A percentile compares a stretch with the other conserved stretches of the same genome.
phyloP scores from a whole-genome alignment of 2,797 vertebrate species.

The Coracias cyanogaster region DNA sequence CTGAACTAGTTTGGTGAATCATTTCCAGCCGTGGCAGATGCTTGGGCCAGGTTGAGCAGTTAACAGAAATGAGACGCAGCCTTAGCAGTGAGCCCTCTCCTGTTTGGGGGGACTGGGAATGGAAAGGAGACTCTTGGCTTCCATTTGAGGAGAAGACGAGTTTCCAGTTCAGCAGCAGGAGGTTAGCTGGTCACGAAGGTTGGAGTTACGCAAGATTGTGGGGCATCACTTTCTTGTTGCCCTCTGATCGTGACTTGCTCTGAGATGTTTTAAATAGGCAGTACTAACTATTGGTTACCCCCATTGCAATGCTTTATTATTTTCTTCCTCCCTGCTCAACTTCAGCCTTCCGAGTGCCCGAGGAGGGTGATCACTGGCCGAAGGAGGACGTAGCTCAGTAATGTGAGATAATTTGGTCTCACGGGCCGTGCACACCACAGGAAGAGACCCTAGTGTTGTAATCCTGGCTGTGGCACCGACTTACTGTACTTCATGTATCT shows the following conservation, averaged over 20 bases:
- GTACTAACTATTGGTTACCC: not conserved
- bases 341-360: not conserved
- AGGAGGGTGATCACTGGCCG: not conserved
- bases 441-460: not conserved
- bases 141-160: not conserved
- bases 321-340: not conserved
- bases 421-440: fast-evolving
- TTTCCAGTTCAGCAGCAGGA: not conserved
- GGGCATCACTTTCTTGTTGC: not conserved
- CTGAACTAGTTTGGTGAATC: not conserved
- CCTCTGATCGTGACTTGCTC: not conserved
- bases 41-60: not conserved
- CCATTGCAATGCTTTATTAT: not conserved
- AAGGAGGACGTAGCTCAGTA: not conserved
- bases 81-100: not conserved
- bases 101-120: not conserved
- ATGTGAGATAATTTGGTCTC: not conserved
- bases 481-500: not conserved
- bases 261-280: not conserved
- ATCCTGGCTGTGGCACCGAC: not conserved
- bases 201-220: not conserved
- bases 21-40: not conserved
- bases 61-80: not conserved
- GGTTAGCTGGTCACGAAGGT: not conserved
- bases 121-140: not conserved